Evolutionary conservation across 2,797 vertebrate species (phyloP), one percentile per base, ranked within the genome.

Genomic region (Thalassophryne amazonica): DNA sequence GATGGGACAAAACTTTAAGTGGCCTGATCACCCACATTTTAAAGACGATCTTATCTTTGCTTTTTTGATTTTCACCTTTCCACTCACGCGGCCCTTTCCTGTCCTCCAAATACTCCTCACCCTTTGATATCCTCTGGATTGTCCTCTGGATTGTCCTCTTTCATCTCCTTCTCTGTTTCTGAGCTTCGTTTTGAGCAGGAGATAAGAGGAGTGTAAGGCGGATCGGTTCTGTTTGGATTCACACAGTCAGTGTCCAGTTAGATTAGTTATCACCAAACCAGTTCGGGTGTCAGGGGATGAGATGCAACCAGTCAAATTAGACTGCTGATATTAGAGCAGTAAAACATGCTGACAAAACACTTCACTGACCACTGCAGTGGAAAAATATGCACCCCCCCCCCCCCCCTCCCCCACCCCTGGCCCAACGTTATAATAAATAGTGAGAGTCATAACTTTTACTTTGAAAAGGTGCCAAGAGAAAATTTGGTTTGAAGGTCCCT

Each of bases 201-300:
- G 64, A 72, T 64, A 47, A 53, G 48, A 48, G 16, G 11, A 11
- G 3, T 34, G 22, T 28, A 7, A 8, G 32, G 23, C 6, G 2
- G 33, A 37, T 0, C 8, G 9, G 13, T 27, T 64, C 53, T 41
- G 43, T 20, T 29, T 32, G 54, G 60, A 63, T 80, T 32, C 73
- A 69, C 66, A 60, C 55, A 54, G 60, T 65, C 59, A 41, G 51
- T 48, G 69, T 67, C 64, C 64, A 74, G 76, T 75, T 68, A 65
- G 68, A 77, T 75, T 70, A 68, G 51, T 37, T 14, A 1, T 54
- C 12, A 10, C 56, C 60, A 48, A 65, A 68, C 65, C 70, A 70
- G 70, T 79, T 75, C 75, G 63, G 46, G 52, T 41, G 45, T 48
- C 14, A 54, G 49, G 35, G 49, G 59, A 29, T 30, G 54, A 46